Evolutionary conservation across 2,113 vertebrate species (phyloP).

Genomic region (Trichomycterus rosablanca): DNA sequence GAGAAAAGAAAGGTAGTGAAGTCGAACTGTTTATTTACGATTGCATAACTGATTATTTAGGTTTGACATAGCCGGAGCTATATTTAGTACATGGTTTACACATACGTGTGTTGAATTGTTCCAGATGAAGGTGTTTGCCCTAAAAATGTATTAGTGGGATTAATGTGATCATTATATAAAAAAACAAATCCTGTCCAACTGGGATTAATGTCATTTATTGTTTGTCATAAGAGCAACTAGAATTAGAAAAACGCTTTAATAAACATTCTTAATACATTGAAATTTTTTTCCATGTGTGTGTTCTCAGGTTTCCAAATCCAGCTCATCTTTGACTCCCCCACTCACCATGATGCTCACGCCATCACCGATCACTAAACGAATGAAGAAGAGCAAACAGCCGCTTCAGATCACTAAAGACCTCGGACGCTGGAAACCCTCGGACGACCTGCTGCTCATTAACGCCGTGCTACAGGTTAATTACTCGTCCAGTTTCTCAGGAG

Average conservation of each 20-base stretch:
- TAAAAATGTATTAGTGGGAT: too few species aligned
- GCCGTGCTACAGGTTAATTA: conserved; percentile 91
- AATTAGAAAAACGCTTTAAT: too few species aligned
- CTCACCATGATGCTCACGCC: conserved; percentile 73
- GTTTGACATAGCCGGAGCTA: too few species aligned
- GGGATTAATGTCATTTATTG: too few species aligned
- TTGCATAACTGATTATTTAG: background rate
- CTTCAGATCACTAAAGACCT: conserved; percentile 91
- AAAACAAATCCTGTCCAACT: too few species aligned
- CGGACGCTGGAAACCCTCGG: conserved; percentile 89
- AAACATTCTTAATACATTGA: too few species aligned
- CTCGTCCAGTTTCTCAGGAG: too few species aligned
- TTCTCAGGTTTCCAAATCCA: conserved; percentile 78
- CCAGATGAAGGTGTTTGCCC: too few species aligned
- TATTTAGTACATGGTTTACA: too few species aligned
- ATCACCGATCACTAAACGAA: conserved; percentile 80
- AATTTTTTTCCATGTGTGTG: background rate
- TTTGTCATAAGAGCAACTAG: too few species aligned
- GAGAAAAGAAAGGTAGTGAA: conserved; percentile 86
- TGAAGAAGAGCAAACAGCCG: conserved; percentile 94
- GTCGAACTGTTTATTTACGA: background rate
- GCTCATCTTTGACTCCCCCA: conserved; percentile 70
- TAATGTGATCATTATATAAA: too few species aligned
- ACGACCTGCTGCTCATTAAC: conserved; percentile 90
- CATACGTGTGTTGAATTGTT: too few species aligned